Percentiles rank a stretch among this genome's conserved stretches.
Evolutionary conservation across 2,888 invertebrate species (phyloP).

Genomic region (Atethmia centrago): DNA sequence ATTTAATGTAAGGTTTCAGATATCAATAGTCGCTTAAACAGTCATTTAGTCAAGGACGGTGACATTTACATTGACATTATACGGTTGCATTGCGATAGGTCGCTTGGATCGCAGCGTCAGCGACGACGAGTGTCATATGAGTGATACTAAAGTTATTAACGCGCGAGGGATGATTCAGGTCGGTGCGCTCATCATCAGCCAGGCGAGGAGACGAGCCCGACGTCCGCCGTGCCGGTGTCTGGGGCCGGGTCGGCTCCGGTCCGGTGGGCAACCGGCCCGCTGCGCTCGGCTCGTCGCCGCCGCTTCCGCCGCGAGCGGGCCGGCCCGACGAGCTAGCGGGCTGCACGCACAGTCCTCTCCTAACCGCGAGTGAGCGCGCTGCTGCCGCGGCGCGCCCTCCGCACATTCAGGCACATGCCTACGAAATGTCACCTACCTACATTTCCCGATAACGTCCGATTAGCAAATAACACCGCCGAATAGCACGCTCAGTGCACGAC

Average conservation of each 20-base stretch:
- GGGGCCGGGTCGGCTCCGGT: conserved; percentile 62
- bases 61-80: conserved; percentile 61
- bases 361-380: conserved; percentile 89
- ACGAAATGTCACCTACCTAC: conserved; percentile 86
- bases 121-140: conserved; percentile 44
- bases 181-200: conserved; percentile 79
- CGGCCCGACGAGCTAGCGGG: conserved; percentile 69
- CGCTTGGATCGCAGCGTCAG: conserved; percentile 24
- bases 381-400: conserved; percentile 86
- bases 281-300: conserved; percentile 39
- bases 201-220: conserved; percentile 68
- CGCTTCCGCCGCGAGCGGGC: conserved; percentile 71
- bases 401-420: conserved; percentile 82
- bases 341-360: conserved; percentile 86
- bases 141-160: conserved; percentile 71
- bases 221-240: conserved; percentile 37
- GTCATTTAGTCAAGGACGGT: conserved; percentile 63
- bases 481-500: conserved; percentile 81
- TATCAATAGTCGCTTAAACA: conserved; percentile 40
- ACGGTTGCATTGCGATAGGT: conserved; percentile 64
- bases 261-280: conserved; percentile 61
- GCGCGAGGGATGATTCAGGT: conserved; percentile 85
- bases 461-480: conserved; percentile 83
- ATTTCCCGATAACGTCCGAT: conserved; percentile 83
- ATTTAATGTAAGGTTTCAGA: conserved; percentile 51